These are phyloP conservation scores for Diabrotica balteata DNA, from an alignment of 2,888 invertebrate species.

Conservation along the genomic window DNA sequence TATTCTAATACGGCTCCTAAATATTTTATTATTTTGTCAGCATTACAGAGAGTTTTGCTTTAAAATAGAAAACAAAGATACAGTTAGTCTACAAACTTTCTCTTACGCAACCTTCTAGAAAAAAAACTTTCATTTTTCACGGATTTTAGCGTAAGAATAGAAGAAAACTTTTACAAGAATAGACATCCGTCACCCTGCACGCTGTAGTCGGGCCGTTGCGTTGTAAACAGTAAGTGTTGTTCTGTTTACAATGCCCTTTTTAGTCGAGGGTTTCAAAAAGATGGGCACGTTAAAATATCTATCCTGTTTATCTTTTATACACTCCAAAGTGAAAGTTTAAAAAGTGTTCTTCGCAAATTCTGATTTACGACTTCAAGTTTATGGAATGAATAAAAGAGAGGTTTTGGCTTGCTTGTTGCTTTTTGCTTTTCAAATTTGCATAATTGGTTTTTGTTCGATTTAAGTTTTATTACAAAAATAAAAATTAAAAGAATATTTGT, in stretches of 20 bases:
- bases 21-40: no score
- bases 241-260: conserved; percentile 53
- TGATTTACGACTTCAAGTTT: conserved; percentile 56
- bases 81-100: not conserved
- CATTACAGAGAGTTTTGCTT: no score
- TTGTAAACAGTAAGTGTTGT: conserved; percentile 43
- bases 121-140: conserved; percentile 40
- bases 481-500: no score
- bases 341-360: conserved; percentile 57
- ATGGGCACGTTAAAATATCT: conserved; percentile 52
- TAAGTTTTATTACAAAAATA: no score
- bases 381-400: conserved; percentile 38
- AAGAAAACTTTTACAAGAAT: conserved; percentile 36
- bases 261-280: conserved; percentile 51
- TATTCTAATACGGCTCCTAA: no score
- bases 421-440: conserved; percentile 19
- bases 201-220: conserved; percentile 25
- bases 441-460: not conserved
- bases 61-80: no score
- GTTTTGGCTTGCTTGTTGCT: conserved; percentile 29
- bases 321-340: conserved; percentile 57
- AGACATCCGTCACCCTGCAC: conserved; percentile 32
- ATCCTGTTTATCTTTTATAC: conserved; percentile 39
- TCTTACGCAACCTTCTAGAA: not conserved
- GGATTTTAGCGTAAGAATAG: conserved; percentile 36